Base-by-base conservation (phyloP, 2,888 invertebrate species). In the Sinhomidia bicolor region DNA sequence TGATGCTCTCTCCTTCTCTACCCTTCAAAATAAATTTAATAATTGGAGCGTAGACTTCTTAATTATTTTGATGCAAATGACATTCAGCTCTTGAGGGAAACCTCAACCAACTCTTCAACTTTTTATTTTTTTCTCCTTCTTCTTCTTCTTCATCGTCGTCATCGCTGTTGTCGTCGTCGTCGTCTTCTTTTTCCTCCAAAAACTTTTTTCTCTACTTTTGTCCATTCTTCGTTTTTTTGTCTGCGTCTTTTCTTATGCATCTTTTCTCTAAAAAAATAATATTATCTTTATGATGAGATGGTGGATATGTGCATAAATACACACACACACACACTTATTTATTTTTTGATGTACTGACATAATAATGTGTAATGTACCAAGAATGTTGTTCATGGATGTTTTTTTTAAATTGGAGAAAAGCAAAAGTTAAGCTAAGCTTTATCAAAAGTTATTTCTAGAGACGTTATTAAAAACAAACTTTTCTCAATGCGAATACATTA, bases 41-140 rank as follows among this genome's bases (percentile, higher is more conserved):
- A 91, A 91, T 90, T 90, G 88, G 90, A 90, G 90, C 90, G 90
- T 90, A 74, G 90, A 85, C 89, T 89, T 90, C 89, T 90, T 91
- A 90, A 90, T 90, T 91, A 91, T 91, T 91, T 91, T 90, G 91
- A 91, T 91, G 91, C 91, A 90, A 91, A 91, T 91, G 90, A 90
- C 90, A 89, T 82, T 76, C 90, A 83, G 85, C 90, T 85, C 85
- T 89, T 84, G 84, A 80, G 80, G 79, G 89, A 88, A 87, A 80
- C 71, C 88, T 87, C 84, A 82, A 57, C 29, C 74, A 85, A 68
- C 65, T n/a, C n/a, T 85, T 85, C 51, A 85, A 76, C 51, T 83
- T 65, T 81, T 81, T 20, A 3, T 20, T 17, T 17, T 29, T 65
- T 65, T 29, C 14, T 4, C 5, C 32, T 65, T 65, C 62, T 14